Conservation (phyloP, 2,113 vertebrate genomes). For the Bubo blakistoni region DNA sequence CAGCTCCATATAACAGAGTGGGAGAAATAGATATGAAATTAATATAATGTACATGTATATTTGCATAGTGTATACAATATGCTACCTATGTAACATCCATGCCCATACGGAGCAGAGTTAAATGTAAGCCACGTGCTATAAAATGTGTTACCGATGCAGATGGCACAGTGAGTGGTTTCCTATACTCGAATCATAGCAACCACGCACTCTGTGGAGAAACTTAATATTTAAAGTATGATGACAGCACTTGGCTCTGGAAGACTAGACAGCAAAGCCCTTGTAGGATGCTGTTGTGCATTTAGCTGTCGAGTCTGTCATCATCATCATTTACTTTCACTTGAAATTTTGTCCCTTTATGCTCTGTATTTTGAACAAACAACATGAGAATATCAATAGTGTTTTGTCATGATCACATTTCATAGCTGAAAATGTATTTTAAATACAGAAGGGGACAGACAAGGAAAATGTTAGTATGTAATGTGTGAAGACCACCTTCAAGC, state of each 20-base stretch:
- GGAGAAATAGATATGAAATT: background rate
- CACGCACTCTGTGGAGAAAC: background rate
- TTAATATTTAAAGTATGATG: background rate
- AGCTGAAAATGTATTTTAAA: background rate
- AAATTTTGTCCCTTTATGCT: background rate
- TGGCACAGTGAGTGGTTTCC: background rate
- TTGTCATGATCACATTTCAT: background rate
- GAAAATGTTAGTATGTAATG: background rate
- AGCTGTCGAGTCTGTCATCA: background rate
- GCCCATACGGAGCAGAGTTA: background rate
- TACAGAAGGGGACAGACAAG: background rate
- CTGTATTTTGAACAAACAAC: background rate
- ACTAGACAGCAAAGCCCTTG: background rate
- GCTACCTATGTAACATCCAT: background rate
- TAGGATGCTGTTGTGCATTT: background rate
- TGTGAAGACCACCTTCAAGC: background rate
- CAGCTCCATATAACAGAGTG: background rate
- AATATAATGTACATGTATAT: background rate
- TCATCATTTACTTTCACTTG: background rate
- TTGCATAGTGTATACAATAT: background rate
- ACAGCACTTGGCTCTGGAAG: background rate
- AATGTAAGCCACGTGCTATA: background rate
- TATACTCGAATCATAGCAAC: background rate
- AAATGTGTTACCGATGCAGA: background rate
- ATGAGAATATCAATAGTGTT: rapidly evolving